Base-by-base conservation (phyloP, 1,140 invertebrate species). In the Drosophila takahashii region DNA sequence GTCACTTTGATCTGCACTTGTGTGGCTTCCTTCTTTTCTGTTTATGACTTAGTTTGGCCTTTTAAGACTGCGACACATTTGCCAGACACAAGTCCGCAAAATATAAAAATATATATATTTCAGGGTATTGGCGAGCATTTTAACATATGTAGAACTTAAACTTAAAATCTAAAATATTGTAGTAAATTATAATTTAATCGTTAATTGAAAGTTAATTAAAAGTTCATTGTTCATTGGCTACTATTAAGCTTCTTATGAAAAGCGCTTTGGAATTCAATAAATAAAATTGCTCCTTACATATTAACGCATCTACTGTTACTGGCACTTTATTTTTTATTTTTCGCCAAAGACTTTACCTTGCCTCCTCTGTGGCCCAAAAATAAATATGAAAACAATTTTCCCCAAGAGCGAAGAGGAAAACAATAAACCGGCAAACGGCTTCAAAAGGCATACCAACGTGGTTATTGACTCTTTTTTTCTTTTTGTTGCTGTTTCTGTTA, bases 381-480 rank as follows among this genome's bases (percentile, higher is more conserved):
- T 65, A 85, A 67, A 85, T 77, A 85, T 64, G 56, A 85, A 84
- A 67, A 74, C 53, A 59, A 56, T 51, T 65, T 75, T 54, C 56
- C 42, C 66, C 52, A 48, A 66, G 41, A 83, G 71, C 60, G 50
- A 77, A 74, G 59, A 76, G 47, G 51, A 76, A 65, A 60, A 53
- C 41, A 67, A 65, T 54, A 60, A 77, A 56, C 57, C 64, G 80
- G 69, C 70, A 50, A 79, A 60, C 50, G 83, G 70, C 74, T 56
- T 64, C 60, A 85, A 80, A 79, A 79, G 75, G 52, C 79, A 87
- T 87, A 84, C 84, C 84, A 80, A 60, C 48, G 69, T 89, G 84
- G 83, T 87, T 87, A 80, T 89, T 87, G 84, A 89, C 84, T 89
- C 58, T 80, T 73, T 85, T 85, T 72, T 80, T 54, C 29, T 37